Evolutionary conservation across 2,888 invertebrate genomes (phyloP).

Genomic region (Drosophila anomelani): DNA sequence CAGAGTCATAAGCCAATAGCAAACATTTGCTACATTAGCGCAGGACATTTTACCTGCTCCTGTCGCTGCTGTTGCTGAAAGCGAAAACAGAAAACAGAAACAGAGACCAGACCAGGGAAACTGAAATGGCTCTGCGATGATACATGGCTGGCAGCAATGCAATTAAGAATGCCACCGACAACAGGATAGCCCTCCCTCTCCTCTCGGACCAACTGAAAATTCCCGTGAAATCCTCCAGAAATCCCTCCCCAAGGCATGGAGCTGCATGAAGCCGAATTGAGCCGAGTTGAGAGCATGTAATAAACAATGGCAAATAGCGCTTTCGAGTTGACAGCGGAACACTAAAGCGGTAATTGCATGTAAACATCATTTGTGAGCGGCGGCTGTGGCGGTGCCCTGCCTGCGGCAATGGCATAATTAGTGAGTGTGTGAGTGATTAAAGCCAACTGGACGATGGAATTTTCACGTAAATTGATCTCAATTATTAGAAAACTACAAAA

Average conservation of each 20-base stretch:
- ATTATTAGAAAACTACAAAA: not conserved
- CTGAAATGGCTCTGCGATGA: constrained; percentile 65
- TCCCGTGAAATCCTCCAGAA: constrained; percentile 4
- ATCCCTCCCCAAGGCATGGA: not conserved
- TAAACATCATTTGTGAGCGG: constrained; percentile 64
- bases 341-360: constrained; percentile 76
- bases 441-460: not conserved
- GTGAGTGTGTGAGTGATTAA: constrained; percentile 31
- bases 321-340: constrained; percentile 69
- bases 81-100: not conserved
- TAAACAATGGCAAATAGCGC: constrained; percentile 68
- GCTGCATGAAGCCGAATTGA: not conserved
- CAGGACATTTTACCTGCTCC: constrained; percentile 50
- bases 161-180: constrained; percentile 63
- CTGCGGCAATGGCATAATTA: constrained; percentile 40
- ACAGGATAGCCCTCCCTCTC: constrained; percentile 1
- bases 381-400: constrained; percentile 5
- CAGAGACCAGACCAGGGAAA: constrained; percentile 7
- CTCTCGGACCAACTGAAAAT: constrained; percentile 3
- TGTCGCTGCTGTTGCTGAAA: constrained; percentile 8
- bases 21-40: constrained; percentile 58
- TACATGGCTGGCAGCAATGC: constrained; percentile 68
- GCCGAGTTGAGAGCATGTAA: constrained; percentile 43
- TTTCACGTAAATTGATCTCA: not conserved
- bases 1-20: constrained; percentile 32